These are phyloP conservation scores for Prionailurus bengalensis DNA, from an alignment of 2,113 vertebrate genomes.

Conservation along the genomic window DNA sequence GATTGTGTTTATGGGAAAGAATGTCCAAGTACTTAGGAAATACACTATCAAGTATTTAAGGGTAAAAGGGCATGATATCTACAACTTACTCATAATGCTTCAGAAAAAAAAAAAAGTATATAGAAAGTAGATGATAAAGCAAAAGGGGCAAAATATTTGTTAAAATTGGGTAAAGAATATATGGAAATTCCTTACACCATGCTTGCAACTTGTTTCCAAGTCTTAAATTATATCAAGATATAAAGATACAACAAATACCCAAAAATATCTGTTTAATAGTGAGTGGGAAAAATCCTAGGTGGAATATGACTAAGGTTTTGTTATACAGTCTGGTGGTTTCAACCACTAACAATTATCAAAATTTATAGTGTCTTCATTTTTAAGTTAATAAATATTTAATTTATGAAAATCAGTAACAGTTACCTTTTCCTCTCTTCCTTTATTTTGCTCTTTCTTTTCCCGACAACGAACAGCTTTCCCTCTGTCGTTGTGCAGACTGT, in stretches of 20 bases:
- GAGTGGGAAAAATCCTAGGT: not conserved
- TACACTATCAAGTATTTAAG: not conserved
- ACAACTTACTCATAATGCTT: slow-evolving; percentile 25
- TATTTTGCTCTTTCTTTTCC: slow-evolving; percentile 94
- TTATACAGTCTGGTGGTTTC: not conserved
- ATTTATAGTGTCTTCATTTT: slow-evolving; percentile 6
- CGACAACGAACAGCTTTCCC: slow-evolving; percentile 90
- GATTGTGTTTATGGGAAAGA: not conserved
- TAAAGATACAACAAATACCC: slow-evolving; percentile 4
- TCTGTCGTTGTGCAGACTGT: slow-evolving; percentile 90
- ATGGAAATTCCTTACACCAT: not conserved
- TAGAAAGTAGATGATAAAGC: slow-evolving; percentile 14
- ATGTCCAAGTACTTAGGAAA: not conserved
- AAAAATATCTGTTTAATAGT: not conserved
- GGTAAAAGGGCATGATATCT: not conserved
- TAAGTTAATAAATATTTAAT: slow-evolving; percentile 46
- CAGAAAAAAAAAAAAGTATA: not conserved
- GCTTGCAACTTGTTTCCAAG: not conserved
- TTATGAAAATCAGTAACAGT: slow-evolving; percentile 40
- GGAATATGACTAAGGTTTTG: not conserved
- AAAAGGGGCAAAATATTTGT: not conserved
- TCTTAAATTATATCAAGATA: slow-evolving; percentile 14
- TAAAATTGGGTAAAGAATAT: slow-evolving; percentile 35
- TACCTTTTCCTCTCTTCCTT: slow-evolving; percentile 97
- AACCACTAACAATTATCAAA: slow-evolving; percentile 2